Evolutionary conservation across 2,888 invertebrate genomes (phyloP), one percentile per base, ranked within the genome.

Genomic region (Phengaris alcon): DNA sequence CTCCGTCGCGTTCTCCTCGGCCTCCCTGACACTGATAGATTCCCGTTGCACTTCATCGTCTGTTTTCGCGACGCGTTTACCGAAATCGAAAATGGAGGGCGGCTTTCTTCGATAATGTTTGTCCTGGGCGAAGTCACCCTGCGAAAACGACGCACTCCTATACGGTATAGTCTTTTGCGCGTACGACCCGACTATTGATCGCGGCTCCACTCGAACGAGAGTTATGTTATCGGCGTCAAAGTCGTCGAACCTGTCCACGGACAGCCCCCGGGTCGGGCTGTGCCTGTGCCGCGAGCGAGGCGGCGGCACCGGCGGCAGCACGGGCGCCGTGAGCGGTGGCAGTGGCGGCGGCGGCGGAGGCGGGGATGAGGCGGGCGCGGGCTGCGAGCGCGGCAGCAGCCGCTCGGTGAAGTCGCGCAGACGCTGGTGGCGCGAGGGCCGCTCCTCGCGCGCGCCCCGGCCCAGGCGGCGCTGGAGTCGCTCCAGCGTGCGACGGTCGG

Each of bases 81-180:
- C 93, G 79, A 93, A 93, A 81, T 93, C 91, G 76, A 93, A 92
- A 76, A 90, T 88, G 12, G 93, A 91, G 13, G 86, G 89, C 79
- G 88, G 87, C 80, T 92, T 82, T 79, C 88, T 84, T 79, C 89
- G 85, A 77, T 90, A 91, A 78, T 91, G 87, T 77, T 91, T 90
- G 79, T 95, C 95, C 75, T 95, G 95, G 0, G 95, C 93, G 82
- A 96, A 96, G 86, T 97, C 97, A 78, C 97, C 97, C 89, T 97
- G 97, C 0, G 97, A 97, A 84, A 98, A 97, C 8, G 97, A 97
- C 7, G 97, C 97, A 84, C 97, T 97, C 59, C 97, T 95, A 85
- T 96, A 96, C 2, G 97, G 97, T 81, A 96, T 95, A 77, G 95
- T 94, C 83, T 95, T 94, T 83, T 95, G 95, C 15, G 95, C 93